These are phyloP conservation scores for Dipodomys stephensi DNA, from an alignment of 2,113 vertebrate species.

Conservation along the genomic window DNA sequence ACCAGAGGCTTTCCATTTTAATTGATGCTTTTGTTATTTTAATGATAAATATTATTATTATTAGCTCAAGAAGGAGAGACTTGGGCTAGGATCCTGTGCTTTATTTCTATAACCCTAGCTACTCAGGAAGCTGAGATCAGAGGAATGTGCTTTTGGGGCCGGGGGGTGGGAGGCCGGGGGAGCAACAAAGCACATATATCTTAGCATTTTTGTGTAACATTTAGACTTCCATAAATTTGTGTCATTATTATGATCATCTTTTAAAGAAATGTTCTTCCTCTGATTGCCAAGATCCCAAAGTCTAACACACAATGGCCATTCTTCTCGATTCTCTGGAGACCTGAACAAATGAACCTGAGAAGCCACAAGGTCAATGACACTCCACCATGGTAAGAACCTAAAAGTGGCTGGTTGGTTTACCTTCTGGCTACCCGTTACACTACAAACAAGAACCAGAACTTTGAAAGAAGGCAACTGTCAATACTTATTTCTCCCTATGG, in stretches of 20 bases:
- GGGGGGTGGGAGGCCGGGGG: not conserved
- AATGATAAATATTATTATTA: not conserved
- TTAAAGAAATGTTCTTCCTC: not conserved
- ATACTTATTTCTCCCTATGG: not conserved
- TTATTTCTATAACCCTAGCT: too few species aligned
- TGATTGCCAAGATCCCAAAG: conserved; percentile 19
- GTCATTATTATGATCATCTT: not conserved
- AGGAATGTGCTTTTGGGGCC: too few species aligned
- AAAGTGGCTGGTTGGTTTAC: not conserved
- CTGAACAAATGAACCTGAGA: not conserved
- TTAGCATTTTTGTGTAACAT: not conserved
- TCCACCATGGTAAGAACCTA: not conserved
- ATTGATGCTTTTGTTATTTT: not conserved
- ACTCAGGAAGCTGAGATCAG: too few species aligned
- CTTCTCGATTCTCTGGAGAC: not conserved
- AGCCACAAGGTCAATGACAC: not conserved
- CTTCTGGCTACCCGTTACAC: not conserved
- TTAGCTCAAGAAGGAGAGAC: not conserved
- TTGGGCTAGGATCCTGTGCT: not conserved
- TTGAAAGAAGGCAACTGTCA: not conserved
- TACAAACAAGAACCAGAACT: not conserved
- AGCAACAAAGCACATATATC: not conserved
- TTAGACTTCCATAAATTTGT: not conserved
- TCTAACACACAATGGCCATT: not conserved
- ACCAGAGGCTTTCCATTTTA: not conserved